These are phyloP conservation scores for Clarias macrocephalus DNA, from an alignment of 2,113 vertebrate species.

Conservation along the genomic window DNA sequence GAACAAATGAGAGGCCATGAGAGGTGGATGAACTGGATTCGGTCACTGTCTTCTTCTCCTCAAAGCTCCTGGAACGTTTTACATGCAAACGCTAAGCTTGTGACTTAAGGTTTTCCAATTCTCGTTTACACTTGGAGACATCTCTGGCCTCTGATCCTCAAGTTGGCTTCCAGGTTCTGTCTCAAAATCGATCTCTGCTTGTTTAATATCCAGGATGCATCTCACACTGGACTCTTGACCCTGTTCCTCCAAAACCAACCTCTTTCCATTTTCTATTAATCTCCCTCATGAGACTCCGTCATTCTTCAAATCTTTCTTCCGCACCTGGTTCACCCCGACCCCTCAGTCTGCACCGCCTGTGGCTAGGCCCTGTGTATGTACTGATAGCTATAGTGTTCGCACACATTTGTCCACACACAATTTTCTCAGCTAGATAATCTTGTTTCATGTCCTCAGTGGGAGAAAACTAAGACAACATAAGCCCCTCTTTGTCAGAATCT, in stretches of 20 bases:
- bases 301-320: slow-evolving; percentile 6
- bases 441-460: neutral
- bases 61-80: slow-evolving; percentile 37
- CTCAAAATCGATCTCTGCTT: neutral
- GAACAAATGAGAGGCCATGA: neutral
- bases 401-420: neutral
- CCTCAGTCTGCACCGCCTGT: neutral
- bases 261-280: slow-evolving; percentile 6
- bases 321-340: neutral
- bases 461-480: neutral
- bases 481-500: neutral
- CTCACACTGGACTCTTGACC: neutral
- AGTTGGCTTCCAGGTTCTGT: neutral
- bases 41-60: slow-evolving; percentile 3
- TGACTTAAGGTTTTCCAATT: neutral
- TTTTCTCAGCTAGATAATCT: slow-evolving; percentile 7
- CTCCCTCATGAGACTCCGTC: neutral
- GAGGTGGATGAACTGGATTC: slow-evolving; percentile 34
- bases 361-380: neutral
- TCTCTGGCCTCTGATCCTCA: neutral
- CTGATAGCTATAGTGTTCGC: slow-evolving; percentile 28
- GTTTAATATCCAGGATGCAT: neutral
- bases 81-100: slow-evolving; percentile 15
- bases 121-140: neutral
- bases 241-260: neutral